Evolutionary conservation across 2,797 vertebrate genomes (phyloP).

Genomic region (Tympanoctomys barrerae): DNA sequence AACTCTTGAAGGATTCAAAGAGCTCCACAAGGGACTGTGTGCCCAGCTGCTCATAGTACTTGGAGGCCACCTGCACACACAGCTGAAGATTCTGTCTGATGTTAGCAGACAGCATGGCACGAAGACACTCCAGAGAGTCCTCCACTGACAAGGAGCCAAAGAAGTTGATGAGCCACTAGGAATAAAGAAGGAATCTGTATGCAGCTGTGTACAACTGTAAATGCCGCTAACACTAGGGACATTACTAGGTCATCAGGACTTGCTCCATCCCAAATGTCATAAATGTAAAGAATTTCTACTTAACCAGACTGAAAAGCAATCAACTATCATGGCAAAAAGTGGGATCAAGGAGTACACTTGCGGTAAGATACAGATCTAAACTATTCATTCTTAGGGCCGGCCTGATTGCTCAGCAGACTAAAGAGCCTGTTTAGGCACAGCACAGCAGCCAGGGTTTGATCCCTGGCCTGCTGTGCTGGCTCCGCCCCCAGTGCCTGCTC

Average conservation of each 20-base stretch:
- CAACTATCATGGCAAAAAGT: background rate
- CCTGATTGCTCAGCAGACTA: too few species aligned
- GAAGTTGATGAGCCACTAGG: slow-evolving; percentile 96
- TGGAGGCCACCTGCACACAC: slow-evolving; percentile 95
- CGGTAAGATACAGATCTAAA: background rate
- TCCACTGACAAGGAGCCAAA: slow-evolving; percentile 96
- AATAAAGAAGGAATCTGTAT: slow-evolving; percentile 55
- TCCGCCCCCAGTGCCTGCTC: too few species aligned
- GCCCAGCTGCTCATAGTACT: slow-evolving; percentile 96
- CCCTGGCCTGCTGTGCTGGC: too few species aligned
- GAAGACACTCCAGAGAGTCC: slow-evolving; percentile 94
- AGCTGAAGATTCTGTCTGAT: slow-evolving; percentile 96
- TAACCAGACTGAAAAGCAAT: background rate
- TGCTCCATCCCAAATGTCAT: background rate
- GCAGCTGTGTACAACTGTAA: background rate
- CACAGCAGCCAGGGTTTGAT: too few species aligned
- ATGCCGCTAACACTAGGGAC: background rate
- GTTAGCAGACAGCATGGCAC: slow-evolving; percentile 94
- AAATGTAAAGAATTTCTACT: slow-evolving; percentile 20
- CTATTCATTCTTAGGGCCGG: background rate
- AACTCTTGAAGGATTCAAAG: slow-evolving; percentile 95
- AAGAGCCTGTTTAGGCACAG: too few species aligned
- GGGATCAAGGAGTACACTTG: background rate
- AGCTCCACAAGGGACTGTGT: slow-evolving; percentile 94
- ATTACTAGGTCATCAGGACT: background rate